A percentile compares a stretch with the other conserved stretches of the same genome.
These are phyloP conservation scores for Gallinago nigripennis DNA, from an alignment of 2,797 vertebrate species.

Conservation along the genomic window DNA sequence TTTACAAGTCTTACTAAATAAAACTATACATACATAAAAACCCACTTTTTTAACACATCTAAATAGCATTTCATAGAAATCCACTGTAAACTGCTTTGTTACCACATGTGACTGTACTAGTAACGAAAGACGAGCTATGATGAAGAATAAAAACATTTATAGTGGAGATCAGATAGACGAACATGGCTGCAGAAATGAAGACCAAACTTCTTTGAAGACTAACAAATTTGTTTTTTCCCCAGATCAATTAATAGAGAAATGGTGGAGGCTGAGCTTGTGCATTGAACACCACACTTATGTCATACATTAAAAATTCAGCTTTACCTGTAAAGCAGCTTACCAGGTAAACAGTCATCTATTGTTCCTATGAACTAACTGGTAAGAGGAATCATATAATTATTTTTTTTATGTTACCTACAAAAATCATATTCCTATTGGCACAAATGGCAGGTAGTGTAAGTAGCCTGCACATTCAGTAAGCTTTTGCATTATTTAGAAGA, in stretches of 20 bases:
- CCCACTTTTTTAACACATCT: background rate
- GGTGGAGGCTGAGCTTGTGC: background rate
- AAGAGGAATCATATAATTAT: background rate
- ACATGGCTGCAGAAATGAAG: background rate
- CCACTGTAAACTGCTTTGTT: background rate
- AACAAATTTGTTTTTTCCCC: background rate
- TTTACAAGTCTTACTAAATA: background rate
- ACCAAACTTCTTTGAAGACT: background rate
- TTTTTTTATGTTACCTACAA: background rate
- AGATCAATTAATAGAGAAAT: background rate
- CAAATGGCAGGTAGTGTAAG: background rate
- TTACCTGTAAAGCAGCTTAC: background rate
- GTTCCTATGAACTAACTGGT: background rate
- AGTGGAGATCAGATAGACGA: background rate
- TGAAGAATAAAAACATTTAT: background rate
- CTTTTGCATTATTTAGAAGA: constrained; percentile 13
- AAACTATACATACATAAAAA: background rate
- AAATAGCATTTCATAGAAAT: background rate
- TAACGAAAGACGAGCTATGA: background rate
- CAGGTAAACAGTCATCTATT: background rate
- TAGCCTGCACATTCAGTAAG: background rate
- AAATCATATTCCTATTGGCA: background rate
- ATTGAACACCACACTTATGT: background rate
- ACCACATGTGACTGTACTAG: background rate
- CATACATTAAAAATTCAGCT: background rate